These are phyloP conservation scores for Choloepus didactylus DNA, from an alignment of 2,797 vertebrate species.

Conservation along the genomic window DNA sequence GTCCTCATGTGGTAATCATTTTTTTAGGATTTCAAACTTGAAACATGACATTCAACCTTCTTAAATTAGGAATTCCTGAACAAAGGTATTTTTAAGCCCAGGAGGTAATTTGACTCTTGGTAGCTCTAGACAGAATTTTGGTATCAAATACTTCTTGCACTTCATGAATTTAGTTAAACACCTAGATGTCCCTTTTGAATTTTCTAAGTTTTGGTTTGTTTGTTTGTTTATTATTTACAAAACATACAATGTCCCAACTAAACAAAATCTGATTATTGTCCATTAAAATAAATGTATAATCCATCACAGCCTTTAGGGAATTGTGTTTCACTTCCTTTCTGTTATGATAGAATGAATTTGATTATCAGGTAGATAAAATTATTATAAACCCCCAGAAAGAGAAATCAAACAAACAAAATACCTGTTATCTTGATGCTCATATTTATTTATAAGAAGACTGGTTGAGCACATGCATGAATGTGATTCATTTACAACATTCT, in stretches of 20 bases:
- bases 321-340: not conserved
- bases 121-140: not conserved
- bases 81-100: not conserved
- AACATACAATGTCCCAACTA: not conserved
- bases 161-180: conserved; percentile 11
- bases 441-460: no score
- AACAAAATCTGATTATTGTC: not conserved
- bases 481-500: no score
- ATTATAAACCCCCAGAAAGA: not conserved
- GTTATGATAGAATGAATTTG: not conserved
- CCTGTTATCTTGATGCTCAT: not conserved
- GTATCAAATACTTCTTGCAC: not conserved
- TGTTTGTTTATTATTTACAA: not conserved
- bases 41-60: conserved; percentile 8
- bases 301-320: not conserved
- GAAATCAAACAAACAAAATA: conserved; percentile 25
- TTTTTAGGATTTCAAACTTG: not conserved
- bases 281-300: not conserved
- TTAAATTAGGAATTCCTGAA: not conserved
- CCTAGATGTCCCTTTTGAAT: not conserved
- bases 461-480: no score
- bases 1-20: not conserved
- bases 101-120: not conserved
- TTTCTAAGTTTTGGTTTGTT: not conserved
- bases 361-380: conserved; percentile 10